Percentiles rank a stretch among this genome's conserved stretches.
These are phyloP conservation scores for Drosophila sp. DNA, from an alignment of 1,140 invertebrate species.

Conservation along the genomic window DNA sequence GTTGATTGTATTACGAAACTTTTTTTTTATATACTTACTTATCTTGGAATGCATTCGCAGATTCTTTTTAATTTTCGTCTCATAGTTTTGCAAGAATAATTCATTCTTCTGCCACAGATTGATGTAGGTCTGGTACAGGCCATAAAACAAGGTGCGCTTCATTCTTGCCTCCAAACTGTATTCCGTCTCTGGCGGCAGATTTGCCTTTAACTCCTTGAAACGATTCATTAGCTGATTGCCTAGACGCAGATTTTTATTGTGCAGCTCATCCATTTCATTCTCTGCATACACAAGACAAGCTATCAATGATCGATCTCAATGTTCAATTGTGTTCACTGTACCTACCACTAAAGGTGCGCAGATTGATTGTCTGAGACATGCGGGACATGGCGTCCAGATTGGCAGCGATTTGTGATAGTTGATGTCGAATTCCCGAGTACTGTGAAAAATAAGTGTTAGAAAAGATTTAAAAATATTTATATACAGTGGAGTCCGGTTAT, in stretches of 20 bases:
- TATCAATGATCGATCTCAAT: not conserved
- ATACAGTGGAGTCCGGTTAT: no score
- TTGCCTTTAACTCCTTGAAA: constrained; percentile 77
- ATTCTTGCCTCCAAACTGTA: constrained; percentile 80
- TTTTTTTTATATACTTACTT: no score
- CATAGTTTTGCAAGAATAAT: constrained; percentile 75
- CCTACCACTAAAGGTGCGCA: constrained; percentile 78
- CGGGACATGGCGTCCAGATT: constrained; percentile 81
- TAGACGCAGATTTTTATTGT: constrained; percentile 72
- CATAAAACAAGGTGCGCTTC: constrained; percentile 80
- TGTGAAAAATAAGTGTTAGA: constrained; percentile 8
- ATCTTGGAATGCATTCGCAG: constrained; percentile 79
- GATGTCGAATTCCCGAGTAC: constrained; percentile 78
- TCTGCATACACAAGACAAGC: constrained; percentile 44
- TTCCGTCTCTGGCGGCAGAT: constrained; percentile 77
- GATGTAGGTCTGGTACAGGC: constrained; percentile 78
- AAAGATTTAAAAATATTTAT: not conserved
- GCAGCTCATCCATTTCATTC: constrained; percentile 78
- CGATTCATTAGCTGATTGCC: constrained; percentile 74
- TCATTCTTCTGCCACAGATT: constrained; percentile 83
- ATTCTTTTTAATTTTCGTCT: constrained; percentile 76
- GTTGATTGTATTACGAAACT: no score
- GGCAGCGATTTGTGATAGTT: constrained; percentile 67
- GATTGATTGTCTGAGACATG: constrained; percentile 76
- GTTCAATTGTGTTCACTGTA: constrained; percentile 22